Evolutionary conservation across 2,797 vertebrate genomes (phyloP).

Genomic region (Hippocampus kuda): DNA sequence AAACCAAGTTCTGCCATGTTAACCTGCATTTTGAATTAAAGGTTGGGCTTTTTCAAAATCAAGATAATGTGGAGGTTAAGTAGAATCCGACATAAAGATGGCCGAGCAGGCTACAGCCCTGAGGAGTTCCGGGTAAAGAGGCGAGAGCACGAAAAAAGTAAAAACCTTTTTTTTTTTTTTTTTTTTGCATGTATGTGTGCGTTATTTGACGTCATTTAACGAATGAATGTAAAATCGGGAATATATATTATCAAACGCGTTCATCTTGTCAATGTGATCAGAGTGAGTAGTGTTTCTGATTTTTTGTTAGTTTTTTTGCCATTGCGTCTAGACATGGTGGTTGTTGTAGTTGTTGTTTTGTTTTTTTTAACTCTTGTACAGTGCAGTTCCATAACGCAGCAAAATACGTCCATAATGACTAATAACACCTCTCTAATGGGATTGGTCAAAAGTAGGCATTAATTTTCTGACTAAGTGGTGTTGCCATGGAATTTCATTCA

Average conservation of each 20-base stretch:
- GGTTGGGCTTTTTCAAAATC: background rate
- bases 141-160: conserved; percentile 64
- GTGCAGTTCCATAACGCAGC: no score
- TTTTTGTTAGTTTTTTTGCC: background rate
- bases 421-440: no score
- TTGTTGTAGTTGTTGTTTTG: no score
- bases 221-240: background rate
- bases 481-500: no score
- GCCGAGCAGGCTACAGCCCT: conserved; percentile 21
- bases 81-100: conserved; percentile 56
- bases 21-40: background rate
- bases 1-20: background rate
- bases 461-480: no score
- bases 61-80: conserved; percentile 65
- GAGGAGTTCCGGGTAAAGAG: conserved; percentile 59
- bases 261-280: background rate
- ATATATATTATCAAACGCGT: background rate
- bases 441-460: no score
- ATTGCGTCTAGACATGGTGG: background rate
- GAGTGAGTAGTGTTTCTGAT: background rate
- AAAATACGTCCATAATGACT: no score
- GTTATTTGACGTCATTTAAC: background rate
- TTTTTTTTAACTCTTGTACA: no score
- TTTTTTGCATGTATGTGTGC: background rate
- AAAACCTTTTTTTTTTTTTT: background rate